Conservation (phyloP, 1,140 invertebrate genomes). For the Mya arenaria region DNA sequence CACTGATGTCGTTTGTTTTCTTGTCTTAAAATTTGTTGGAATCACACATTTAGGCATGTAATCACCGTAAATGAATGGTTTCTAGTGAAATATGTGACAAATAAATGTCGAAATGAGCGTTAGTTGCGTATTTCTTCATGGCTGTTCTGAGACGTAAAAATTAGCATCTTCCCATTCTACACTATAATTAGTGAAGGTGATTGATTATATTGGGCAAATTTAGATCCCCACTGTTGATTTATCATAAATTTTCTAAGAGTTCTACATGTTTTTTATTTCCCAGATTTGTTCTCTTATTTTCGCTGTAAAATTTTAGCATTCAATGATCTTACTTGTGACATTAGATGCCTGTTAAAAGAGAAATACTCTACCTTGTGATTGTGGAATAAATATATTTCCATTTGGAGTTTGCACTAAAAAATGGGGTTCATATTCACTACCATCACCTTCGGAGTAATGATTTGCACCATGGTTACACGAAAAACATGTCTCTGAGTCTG, state of each 20-base stretch:
- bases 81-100: neutral
- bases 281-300: too few relatives aligned
- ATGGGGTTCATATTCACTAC: conserved; percentile 93
- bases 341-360: neutral
- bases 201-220: too few relatives aligned
- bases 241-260: too few relatives aligned
- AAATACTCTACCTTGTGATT: conserved; percentile 83
- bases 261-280: too few relatives aligned
- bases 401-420: conserved; percentile 94
- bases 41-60: conserved; percentile 16
- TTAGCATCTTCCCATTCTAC: too few relatives aligned
- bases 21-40: neutral
- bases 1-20: neutral
- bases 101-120: conserved; percentile 32
- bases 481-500: conserved; percentile 35
- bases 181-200: too few relatives aligned
- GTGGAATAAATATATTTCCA: conserved; percentile 95
- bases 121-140: too few relatives aligned
- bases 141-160: too few relatives aligned
- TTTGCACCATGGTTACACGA: conserved; percentile 44
- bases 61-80: conserved; percentile 17
- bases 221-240: too few relatives aligned
- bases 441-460: conserved; percentile 84
- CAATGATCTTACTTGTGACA: too few relatives aligned
- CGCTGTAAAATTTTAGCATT: too few relatives aligned